phyloP scores from a whole-genome alignment of 2,113 vertebrate species.

The Gavia stellata region DNA sequence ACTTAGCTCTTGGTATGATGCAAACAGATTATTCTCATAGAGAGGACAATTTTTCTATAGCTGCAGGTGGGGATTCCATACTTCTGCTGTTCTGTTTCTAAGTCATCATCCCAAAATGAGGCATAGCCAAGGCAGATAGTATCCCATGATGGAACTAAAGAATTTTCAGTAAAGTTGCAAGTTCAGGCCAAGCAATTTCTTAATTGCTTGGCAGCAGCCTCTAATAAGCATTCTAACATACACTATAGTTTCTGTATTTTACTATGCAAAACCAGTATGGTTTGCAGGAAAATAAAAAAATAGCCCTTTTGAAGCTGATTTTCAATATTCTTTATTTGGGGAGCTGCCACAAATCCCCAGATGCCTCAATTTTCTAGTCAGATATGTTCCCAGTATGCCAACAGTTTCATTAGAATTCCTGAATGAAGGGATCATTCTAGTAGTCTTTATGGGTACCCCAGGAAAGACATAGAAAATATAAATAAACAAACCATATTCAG shows the following conservation, averaged over 20 bases:
- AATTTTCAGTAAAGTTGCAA: background rate
- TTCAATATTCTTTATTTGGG: background rate
- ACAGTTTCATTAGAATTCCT: background rate
- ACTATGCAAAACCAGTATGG: accelerated
- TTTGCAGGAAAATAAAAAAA: background rate
- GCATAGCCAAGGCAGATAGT: background rate
- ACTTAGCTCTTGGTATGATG: background rate
- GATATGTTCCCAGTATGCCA: background rate
- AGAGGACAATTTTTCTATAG: background rate
- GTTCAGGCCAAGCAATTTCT: background rate
- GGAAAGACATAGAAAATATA: background rate
- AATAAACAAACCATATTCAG: background rate
- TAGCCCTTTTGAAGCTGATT: background rate
- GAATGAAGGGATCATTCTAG: background rate
- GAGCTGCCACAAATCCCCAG: background rate
- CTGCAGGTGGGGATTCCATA: background rate
- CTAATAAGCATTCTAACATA: background rate
- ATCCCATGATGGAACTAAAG: background rate
- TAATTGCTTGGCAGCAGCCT: background rate
- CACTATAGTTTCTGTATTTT: background rate
- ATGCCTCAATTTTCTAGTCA: background rate
- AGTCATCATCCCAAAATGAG: background rate
- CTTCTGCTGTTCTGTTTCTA: background rate
- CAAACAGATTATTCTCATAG: background rate
- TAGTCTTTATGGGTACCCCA: background rate